Evolutionary conservation across 2,888 invertebrate genomes (phyloP), one percentile per base, ranked within the genome.

Genomic region (Brachyopa scutellaris): DNA sequence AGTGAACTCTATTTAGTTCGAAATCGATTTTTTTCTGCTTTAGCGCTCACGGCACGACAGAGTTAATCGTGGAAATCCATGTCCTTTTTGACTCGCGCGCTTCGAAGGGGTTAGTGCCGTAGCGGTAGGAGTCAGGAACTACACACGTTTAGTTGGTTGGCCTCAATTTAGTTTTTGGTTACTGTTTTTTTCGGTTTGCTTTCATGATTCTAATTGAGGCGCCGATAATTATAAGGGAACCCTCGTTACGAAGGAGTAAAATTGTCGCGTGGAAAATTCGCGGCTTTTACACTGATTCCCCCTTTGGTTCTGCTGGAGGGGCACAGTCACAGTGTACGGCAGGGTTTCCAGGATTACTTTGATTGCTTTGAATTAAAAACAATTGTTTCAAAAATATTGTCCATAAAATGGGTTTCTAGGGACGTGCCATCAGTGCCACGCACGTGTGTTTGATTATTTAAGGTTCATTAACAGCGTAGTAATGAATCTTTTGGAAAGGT

Each of bases 1-100:
- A 29, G 7, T 49, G 9, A 47, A 26, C 15, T 29, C 17, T 49
- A 15, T 69, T 23, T 51, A 21, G 40, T 59, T 40, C 8, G 1
- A 61, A 61, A 70, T 70, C 51, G 70, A 70, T 70, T 61, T 70
- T 61, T 47, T 19, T 42, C 4, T 59, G 40, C 70, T 36, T 69
- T 45, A 6, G 5, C 15, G 23, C 40, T 49, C 26, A 26, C 57
- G 17, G 17, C 26, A 59, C 47, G 15, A 17, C 26, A 11, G 8
- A 49, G 31, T 19, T 40, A 61, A 70, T 70, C 59, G 47, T 49
- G 19, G 13, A 70, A 59, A 51, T 59, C 47, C 29, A 9, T 61
- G 40, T 69, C 55, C 69, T 36, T 69, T 69, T 26, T 15, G 15
- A 26, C 21, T 42, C 17, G 15, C 40, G 11, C 9, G n/a, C n/a